These are phyloP conservation scores for Trididemnum clinides DNA, from an alignment of 23 tunicate species.

Conservation along the genomic window DNA sequence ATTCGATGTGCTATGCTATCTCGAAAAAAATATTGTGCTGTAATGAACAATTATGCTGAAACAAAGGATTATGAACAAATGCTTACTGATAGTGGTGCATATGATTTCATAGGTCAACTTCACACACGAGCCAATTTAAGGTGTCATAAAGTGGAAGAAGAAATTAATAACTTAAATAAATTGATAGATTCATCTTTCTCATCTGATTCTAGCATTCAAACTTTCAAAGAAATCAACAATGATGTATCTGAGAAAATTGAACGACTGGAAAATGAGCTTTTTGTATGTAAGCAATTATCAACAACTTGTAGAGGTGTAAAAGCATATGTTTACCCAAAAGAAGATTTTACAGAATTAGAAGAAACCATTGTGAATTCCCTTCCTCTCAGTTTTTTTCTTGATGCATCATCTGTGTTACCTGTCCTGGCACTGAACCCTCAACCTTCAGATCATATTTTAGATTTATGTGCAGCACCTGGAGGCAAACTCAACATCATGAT, in stretches of 20 bases:
- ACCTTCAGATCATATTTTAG: slow-evolving; percentile 64
- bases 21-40: slow-evolving; percentile 68
- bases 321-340: slow-evolving; percentile 69
- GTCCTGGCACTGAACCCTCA: slow-evolving; percentile 59
- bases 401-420: slow-evolving; percentile 79
- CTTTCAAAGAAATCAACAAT: not conserved
- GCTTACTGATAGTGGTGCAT: slow-evolving; percentile 45
- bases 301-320: slow-evolving; percentile 45
- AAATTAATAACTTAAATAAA: not conserved
- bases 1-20: slow-evolving; percentile 92
- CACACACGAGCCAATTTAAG: slow-evolving; percentile 8
- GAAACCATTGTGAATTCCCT: not conserved
- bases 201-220: not conserved
- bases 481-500: slow-evolving; percentile 67
- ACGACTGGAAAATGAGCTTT: not conserved
- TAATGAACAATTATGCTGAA: slow-evolving; percentile 44
- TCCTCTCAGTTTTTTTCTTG: slow-evolving; percentile 58
- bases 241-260: not conserved
- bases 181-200: not conserved
- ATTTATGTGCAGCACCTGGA: slow-evolving; percentile 85
- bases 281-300: not conserved
- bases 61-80: slow-evolving; percentile 18
- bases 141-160: too few relatives aligned
- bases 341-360: slow-evolving; percentile 54
- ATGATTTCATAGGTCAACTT: slow-evolving; percentile 40